These are phyloP conservation scores for Hypsibius dujardini DNA, from an alignment of 1,140 invertebrate genomes.

Conservation along the genomic window DNA sequence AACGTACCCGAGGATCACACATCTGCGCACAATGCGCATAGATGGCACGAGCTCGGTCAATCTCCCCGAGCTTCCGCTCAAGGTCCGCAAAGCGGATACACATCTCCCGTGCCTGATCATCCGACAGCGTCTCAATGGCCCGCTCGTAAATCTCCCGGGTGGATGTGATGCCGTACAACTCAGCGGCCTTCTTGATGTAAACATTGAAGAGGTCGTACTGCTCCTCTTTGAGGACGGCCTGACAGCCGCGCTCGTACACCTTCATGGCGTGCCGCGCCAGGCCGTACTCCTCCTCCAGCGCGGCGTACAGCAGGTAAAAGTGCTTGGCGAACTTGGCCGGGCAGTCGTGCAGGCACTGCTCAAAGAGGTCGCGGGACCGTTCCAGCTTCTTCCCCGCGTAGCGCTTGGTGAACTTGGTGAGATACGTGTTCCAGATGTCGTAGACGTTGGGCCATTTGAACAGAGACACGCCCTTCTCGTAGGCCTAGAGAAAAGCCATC, in stretches of 20 bases:
- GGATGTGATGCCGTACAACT: conserved; percentile 89
- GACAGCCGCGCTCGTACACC: conserved; percentile 85
- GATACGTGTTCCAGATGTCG: conserved; percentile 97
- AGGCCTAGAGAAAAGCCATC: conserved; percentile 45
- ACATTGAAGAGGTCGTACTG: conserved; percentile 97
- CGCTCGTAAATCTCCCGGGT: conserved; percentile 94
- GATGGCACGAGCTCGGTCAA: conserved; percentile 85
- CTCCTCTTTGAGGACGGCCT: conserved; percentile 71
- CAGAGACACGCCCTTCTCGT: conserved; percentile 89
- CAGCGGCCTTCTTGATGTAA: conserved; percentile 91
- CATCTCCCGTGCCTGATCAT: conserved; percentile 84
- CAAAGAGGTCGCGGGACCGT: conserved; percentile 88
- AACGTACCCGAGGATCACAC: conserved; percentile 73
- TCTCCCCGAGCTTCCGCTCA: conserved; percentile 92
- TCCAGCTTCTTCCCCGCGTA: conserved; percentile 92
- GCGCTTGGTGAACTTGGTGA: conserved; percentile 84
- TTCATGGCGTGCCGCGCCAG: conserved; percentile 90
- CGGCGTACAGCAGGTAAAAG: conserved; percentile 87
- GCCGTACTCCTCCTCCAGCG: conserved; percentile 94
- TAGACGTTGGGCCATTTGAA: conserved; percentile 99
- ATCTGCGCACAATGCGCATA: conserved; percentile 97
- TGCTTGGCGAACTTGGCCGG: conserved; percentile 81
- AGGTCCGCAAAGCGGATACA: conserved; percentile 88
- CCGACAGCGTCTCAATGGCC: conserved; percentile 78
- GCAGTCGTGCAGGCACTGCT: conserved; percentile 90